Evolutionary conservation across 2,113 vertebrate species (phyloP), one percentile per base, ranked within the genome.

Genomic region (Cyanistes caeruleus): DNA sequence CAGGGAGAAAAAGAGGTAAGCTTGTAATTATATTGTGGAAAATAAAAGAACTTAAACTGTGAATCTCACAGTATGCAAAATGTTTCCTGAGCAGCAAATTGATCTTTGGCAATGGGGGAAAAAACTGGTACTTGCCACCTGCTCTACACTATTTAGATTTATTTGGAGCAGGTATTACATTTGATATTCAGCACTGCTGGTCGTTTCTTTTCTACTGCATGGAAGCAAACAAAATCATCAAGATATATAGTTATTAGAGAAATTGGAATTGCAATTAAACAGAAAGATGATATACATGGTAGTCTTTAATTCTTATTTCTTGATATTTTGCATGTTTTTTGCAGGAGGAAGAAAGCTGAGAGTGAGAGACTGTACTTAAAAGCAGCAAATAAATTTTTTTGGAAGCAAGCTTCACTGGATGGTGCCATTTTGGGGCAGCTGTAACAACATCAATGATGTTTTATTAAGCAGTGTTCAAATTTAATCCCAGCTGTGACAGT

Each of bases 381-480:
- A 90, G 13, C 12, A 80, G 23, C 3, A 31, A 88, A 88, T 58
- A 73, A 60, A 65, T 75, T 84, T 59, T 96, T 75, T 92, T 52
- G 16, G 48, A 94, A 88, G 28, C 52, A 24, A 60, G 9, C 5
- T 86, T 85, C 80, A 41, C 9, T 90, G 31, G 55, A 64, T 89
- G 7, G 16, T 49, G n/a, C 19, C 43, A 49, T 90, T 95, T 95
- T 63, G 35, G 53, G 76, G n/a, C 58, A 87, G 59, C 84, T 89
- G 43, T 81, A 84, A 67, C n/a, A 93, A 44, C 69, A 77, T 46
- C 58, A 59, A 12, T 62, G 69, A 65, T 91, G 69, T 87, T 89
- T 95, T 78, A 80, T 88, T 75, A 93, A 93, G 59, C 31, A 88
- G 13, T 73, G 28, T 58, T 91, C 77, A 88, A 64, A 90, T 91